phyloP scores from a whole-genome alignment of 2,113 vertebrate genomes.

The Calidris pygmaea region DNA sequence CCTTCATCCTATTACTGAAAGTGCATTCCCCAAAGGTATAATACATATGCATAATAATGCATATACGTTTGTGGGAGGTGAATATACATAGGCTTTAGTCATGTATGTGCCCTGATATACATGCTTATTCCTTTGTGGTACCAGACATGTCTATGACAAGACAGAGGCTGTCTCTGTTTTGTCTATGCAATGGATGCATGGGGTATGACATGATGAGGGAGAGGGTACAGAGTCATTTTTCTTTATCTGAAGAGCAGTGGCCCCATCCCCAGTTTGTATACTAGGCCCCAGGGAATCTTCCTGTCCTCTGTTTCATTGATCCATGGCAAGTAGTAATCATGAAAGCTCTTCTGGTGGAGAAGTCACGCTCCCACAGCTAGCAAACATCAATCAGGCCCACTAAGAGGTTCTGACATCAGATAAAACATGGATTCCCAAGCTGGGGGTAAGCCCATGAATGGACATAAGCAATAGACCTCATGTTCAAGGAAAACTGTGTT shows the following conservation, averaged over 20 bases:
- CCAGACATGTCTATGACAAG: neutral
- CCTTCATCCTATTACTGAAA: neutral
- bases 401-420: neutral
- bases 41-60: neutral
- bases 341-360: neutral
- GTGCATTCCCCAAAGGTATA: neutral
- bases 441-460: neutral
- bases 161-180: neutral
- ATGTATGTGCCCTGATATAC: neutral
- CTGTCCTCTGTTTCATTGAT: neutral
- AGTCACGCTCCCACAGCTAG: neutral
- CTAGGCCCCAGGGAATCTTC: neutral
- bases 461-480: neutral
- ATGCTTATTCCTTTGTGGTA: neutral
- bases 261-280: neutral
- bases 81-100: neutral
- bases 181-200: neutral
- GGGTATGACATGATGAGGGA: neutral
- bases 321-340: neutral
- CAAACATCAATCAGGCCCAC: neutral
- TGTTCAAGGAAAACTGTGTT: neutral
- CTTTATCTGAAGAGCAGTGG: neutral
- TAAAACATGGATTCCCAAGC: neutral
- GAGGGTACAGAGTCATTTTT: neutral
- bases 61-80: neutral